A percentile compares a stretch with the other conserved stretches of the same genome.
These are phyloP conservation scores for Matsumurasca onukii DNA, from an alignment of 1,140 invertebrate species.

Conservation along the genomic window DNA sequence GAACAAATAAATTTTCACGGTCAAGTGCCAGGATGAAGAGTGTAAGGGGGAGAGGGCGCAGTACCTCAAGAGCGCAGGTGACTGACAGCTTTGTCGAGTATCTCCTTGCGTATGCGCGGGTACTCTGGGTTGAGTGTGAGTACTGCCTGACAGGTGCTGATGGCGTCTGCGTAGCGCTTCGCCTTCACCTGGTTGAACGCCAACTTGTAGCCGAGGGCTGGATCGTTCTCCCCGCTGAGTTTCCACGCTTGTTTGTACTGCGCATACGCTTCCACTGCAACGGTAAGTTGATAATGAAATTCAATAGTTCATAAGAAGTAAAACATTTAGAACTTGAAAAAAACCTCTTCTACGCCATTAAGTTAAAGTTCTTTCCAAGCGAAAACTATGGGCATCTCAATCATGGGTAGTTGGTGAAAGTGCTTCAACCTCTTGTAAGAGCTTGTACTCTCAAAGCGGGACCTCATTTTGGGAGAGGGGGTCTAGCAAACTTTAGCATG, in stretches of 20 bases:
- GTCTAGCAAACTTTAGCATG: too few species aligned
- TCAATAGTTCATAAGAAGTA: background rate
- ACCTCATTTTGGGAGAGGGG: too few species aligned
- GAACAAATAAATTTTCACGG: too few species aligned
- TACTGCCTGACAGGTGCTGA: constrained; percentile 83
- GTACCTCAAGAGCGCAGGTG: constrained; percentile 66
- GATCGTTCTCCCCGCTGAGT: constrained; percentile 80
- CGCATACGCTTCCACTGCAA: constrained; percentile 65
- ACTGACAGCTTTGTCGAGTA: constrained; percentile 90
- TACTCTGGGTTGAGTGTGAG: constrained; percentile 83
- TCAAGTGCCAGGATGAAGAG: too few species aligned
- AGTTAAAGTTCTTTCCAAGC: too few species aligned
- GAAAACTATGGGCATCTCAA: too few species aligned
- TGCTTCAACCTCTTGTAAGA: too few species aligned
- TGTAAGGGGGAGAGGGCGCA: background rate
- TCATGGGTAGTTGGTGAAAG: too few species aligned
- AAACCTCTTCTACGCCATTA: too few species aligned
- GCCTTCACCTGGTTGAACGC: constrained; percentile 91
- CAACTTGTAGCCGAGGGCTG: constrained; percentile 87
- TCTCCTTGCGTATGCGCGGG: constrained; percentile 88
- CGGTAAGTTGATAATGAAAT: background rate
- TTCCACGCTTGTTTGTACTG: constrained; percentile 67
- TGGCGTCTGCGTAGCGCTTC: constrained; percentile 84
- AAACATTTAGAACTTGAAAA: too few species aligned
- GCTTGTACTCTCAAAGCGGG: too few species aligned